Evolutionary conservation across 30 jellyfish, hydroid and myxozoan species (phyloP).

Genomic region (Mastigias papua): DNA sequence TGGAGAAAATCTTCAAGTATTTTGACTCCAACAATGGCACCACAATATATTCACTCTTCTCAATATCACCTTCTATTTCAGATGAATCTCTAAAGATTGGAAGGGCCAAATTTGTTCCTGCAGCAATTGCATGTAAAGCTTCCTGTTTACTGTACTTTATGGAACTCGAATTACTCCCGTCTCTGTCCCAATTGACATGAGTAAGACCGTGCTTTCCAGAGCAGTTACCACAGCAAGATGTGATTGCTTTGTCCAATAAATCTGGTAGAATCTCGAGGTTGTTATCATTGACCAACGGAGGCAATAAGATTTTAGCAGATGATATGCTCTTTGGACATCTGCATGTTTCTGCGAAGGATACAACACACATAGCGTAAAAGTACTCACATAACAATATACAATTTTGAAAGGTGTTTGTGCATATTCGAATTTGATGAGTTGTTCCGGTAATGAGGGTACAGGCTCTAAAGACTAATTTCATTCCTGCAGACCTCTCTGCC

Average conservation of each 20-base stretch:
- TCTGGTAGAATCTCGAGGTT: slow-evolving; percentile 26
- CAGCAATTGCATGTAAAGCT: slow-evolving; percentile 18
- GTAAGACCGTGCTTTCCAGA: slow-evolving; percentile 38
- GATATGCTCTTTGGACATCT: slow-evolving; percentile 31
- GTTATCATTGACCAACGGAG: slow-evolving; percentile 10
- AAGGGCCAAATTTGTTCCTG: slow-evolving; percentile 59
- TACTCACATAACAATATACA: too few relatives aligned
- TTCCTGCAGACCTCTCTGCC: too few relatives aligned
- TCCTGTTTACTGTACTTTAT: slow-evolving; percentile 22
- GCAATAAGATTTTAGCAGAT: slow-evolving; percentile 25
- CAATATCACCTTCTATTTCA: slow-evolving; percentile 14
- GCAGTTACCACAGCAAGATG: slow-evolving; percentile 70
- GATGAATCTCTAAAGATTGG: slow-evolving; percentile 28
- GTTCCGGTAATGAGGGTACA: too few relatives aligned
- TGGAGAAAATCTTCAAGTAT: slow-evolving; percentile 5
- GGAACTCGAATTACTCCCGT: slow-evolving; percentile 4
- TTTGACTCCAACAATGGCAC: slow-evolving; percentile 32
- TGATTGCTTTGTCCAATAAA: slow-evolving; percentile 16
- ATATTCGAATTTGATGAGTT: too few relatives aligned
- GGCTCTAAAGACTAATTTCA: too few relatives aligned
- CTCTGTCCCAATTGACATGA: slow-evolving; percentile 29
- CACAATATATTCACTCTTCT: background rate
- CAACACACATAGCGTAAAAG: too few relatives aligned
- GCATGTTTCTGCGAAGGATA: slow-evolving; percentile 32
- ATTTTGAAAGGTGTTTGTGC: too few relatives aligned